These are phyloP conservation scores for Andricus quercusramuli DNA, from an alignment of 2,888 invertebrate genomes.

Conservation along the genomic window DNA sequence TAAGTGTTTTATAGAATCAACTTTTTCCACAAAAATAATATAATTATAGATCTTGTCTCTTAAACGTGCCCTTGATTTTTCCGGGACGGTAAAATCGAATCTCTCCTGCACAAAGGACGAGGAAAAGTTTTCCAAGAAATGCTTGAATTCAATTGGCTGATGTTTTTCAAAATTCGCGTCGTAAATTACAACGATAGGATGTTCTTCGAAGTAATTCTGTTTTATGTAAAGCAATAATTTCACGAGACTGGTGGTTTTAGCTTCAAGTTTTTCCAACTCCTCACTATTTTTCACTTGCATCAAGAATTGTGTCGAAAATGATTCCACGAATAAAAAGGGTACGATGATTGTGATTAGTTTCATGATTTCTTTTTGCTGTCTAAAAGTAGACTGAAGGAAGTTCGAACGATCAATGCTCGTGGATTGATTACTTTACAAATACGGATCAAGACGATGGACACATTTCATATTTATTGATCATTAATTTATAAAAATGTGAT, in stretches of 20 bases:
- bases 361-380: slow-evolving; percentile 6
- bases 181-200: slow-evolving; percentile 45
- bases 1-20: slow-evolving; percentile 81
- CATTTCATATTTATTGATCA: slow-evolving; percentile 31
- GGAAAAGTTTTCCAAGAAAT: slow-evolving; percentile 19
- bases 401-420: not conserved
- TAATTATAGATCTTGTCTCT: slow-evolving; percentile 82
- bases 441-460: not conserved
- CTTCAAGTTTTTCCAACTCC: not conserved
- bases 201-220: slow-evolving; percentile 35
- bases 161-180: slow-evolving; percentile 45
- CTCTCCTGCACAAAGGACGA: slow-evolving; percentile 41
- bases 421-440: slow-evolving; percentile 15
- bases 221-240: slow-evolving; percentile 43
- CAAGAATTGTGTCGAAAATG: slow-evolving; percentile 3
- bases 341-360: slow-evolving; percentile 24
- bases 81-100: slow-evolving; percentile 3
- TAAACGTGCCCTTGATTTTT: not conserved
- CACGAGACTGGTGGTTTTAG: slow-evolving; percentile 41
- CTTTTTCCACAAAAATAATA: slow-evolving; percentile 85
- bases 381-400: not conserved
- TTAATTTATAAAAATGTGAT: not conserved
- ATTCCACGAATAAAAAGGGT: not conserved
- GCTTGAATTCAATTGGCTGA: slow-evolving; percentile 45
- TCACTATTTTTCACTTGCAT: not conserved